Evolutionary conservation across 2,888 invertebrate genomes (phyloP).

Genomic region (Eristalis pertinax): DNA sequence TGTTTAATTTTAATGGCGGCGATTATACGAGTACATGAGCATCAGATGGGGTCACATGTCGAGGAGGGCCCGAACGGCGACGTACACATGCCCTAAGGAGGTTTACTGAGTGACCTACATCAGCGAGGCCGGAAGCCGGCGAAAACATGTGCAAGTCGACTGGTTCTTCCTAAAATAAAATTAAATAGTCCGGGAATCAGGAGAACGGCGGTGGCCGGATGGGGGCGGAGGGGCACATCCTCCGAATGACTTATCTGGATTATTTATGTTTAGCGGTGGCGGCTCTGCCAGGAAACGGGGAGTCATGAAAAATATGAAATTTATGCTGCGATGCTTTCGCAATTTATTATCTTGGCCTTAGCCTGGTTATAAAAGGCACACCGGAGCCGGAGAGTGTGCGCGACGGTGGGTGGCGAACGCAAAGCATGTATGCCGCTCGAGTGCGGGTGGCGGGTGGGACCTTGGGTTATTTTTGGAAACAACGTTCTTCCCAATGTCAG

Average conservation of each 20-base stretch:
- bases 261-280: conserved; percentile 67
- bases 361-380: conserved; percentile 43
- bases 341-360: conserved; percentile 68
- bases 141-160: not conserved
- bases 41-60: conserved; percentile 30
- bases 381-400: not conserved
- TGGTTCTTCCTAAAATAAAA: conserved; percentile 49
- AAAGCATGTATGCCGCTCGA: not conserved
- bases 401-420: not conserved
- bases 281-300: conserved; percentile 61
- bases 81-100: conserved; percentile 20
- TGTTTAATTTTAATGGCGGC: conserved; percentile 53
- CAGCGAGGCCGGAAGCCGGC: conserved; percentile 1
- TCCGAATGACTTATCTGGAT: conserved; percentile 68
- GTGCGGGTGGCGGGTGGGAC: not conserved
- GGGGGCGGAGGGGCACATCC: conserved; percentile 19
- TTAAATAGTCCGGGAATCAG: conserved; percentile 30
- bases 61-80: not conserved
- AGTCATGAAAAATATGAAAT: conserved; percentile 71
- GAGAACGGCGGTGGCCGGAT: not conserved
- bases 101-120: conserved; percentile 33
- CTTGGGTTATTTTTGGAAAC: conserved; percentile 12
- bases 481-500: conserved; percentile 12
- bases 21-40: conserved; percentile 28
- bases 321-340: conserved; percentile 59